Evolutionary conservation across 1,140 invertebrate genomes (phyloP).

Genomic region (Drosophila obscura): DNA sequence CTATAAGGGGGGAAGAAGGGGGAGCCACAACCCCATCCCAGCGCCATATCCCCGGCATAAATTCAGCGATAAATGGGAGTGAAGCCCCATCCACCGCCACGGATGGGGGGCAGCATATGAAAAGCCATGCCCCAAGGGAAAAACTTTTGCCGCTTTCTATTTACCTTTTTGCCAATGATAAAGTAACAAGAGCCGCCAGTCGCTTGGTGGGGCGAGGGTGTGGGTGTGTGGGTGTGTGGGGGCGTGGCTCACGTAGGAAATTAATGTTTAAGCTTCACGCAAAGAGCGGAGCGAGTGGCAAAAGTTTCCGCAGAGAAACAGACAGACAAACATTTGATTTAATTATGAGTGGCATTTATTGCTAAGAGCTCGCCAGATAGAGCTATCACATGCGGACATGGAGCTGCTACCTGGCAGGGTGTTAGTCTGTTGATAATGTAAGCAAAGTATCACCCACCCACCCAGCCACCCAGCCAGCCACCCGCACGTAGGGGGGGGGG

Average conservation of each 20-base stretch:
- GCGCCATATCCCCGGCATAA: no score
- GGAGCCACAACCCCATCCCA: not conserved
- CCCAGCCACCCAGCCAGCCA: no score
- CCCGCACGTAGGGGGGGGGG: no score
- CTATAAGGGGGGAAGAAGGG: slow-evolving; percentile 11
- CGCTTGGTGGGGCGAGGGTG: not conserved
- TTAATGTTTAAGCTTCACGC: slow-evolving; percentile 79
- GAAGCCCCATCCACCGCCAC: no score
- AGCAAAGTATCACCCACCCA: slow-evolving; percentile 32
- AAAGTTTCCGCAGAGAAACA: slow-evolving; percentile 55
- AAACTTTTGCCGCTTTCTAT: slow-evolving; percentile 62
- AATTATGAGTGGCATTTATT: slow-evolving; percentile 84
- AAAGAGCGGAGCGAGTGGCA: slow-evolving; percentile 45
- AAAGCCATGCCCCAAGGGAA: slow-evolving; percentile 38
- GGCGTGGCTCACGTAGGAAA: slow-evolving; percentile 52
- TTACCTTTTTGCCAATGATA: slow-evolving; percentile 75
- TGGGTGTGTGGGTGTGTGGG: not conserved
- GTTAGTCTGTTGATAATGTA: slow-evolving; percentile 84
- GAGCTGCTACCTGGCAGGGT: slow-evolving; percentile 57
- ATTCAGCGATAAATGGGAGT: no score
- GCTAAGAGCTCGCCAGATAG: slow-evolving; percentile 50
- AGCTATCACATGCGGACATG: slow-evolving; percentile 12
- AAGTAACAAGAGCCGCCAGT: slow-evolving; percentile 25
- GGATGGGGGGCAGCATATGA: slow-evolving; percentile 43
- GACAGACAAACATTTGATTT: slow-evolving; percentile 83